Evolutionary conservation across 1,140 invertebrate species (phyloP).

Genomic region (Pteromalus puparum): DNA sequence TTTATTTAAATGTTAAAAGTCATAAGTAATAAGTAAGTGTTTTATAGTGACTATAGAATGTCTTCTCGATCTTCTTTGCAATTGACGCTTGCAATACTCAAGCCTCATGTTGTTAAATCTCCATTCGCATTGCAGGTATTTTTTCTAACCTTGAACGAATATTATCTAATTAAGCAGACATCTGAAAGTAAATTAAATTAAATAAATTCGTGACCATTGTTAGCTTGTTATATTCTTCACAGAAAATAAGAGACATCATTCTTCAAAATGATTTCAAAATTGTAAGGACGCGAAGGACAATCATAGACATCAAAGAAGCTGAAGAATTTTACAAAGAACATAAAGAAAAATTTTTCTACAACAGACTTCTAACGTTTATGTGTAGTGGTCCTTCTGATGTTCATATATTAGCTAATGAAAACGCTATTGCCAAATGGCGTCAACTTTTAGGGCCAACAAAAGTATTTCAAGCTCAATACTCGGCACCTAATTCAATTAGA

Average conservation of each 20-base stretch:
- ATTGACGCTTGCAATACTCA: conserved; percentile 84
- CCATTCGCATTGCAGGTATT: conserved; percentile 78
- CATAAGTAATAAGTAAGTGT: neutral
- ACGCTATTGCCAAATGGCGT: conserved; percentile 89
- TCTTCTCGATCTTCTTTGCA: conserved; percentile 67
- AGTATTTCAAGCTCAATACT: conserved; percentile 86
- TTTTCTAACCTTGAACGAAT: conserved; percentile 46
- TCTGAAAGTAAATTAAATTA: conserved; percentile 18
- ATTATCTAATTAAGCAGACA: conserved; percentile 31
- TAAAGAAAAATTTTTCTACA: conserved; percentile 90
- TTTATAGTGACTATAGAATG: conserved; percentile 54
- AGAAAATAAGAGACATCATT: conserved; percentile 83
- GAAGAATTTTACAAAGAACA: conserved; percentile 91
- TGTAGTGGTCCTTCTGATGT: conserved; percentile 88
- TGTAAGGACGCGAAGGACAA: conserved; percentile 81
- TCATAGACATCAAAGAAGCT: conserved; percentile 80
- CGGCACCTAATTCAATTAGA: conserved; percentile 85
- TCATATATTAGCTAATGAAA: conserved; percentile 84
- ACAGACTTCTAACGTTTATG: conserved; percentile 91
- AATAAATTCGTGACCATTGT: neutral
- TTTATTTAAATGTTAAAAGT: neutral
- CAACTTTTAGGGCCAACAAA: conserved; percentile 92
- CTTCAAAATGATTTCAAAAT: conserved; percentile 85
- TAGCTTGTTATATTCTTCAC: conserved; percentile 58
- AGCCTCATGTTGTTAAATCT: conserved; percentile 84